phyloP scores from a whole-genome alignment of 2,113 vertebrate species.

The Petroica traversi region DNA sequence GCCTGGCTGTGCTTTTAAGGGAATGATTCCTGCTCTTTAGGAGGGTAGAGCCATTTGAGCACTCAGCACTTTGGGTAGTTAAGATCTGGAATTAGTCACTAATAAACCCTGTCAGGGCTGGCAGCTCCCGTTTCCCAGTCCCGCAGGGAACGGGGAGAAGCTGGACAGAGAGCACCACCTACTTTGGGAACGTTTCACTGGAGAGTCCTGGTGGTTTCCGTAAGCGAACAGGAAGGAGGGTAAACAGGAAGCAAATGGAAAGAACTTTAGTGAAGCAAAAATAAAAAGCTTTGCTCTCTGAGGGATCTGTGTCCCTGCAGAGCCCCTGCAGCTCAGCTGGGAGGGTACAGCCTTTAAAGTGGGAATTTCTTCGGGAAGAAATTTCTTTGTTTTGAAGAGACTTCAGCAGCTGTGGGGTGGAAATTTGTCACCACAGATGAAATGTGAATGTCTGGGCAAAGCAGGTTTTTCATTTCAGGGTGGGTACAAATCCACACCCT shows the following conservation, averaged over 20 bases:
- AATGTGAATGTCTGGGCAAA: neutral
- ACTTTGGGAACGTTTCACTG: neutral
- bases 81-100: neutral
- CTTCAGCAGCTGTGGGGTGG: neutral
- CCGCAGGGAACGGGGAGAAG: neutral
- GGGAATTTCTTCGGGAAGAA: neutral
- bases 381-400: neutral
- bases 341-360: neutral
- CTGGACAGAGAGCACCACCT: constrained; percentile 38
- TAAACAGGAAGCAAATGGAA: constrained; percentile 18
- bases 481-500: neutral
- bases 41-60: neutral
- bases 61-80: neutral
- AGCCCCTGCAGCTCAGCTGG: neutral
- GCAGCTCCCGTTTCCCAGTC: neutral
- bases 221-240: neutral
- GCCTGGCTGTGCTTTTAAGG: neutral
- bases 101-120: neutral
- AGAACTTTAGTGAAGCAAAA: neutral
- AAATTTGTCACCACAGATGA: neutral
- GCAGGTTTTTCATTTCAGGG: neutral
- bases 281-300: neutral
- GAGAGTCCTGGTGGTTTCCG: neutral
- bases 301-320: neutral
- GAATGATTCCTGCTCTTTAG: neutral